Evolutionary conservation across 2,888 invertebrate genomes (phyloP).

Genomic region (Eumacrocentrus americanus): DNA sequence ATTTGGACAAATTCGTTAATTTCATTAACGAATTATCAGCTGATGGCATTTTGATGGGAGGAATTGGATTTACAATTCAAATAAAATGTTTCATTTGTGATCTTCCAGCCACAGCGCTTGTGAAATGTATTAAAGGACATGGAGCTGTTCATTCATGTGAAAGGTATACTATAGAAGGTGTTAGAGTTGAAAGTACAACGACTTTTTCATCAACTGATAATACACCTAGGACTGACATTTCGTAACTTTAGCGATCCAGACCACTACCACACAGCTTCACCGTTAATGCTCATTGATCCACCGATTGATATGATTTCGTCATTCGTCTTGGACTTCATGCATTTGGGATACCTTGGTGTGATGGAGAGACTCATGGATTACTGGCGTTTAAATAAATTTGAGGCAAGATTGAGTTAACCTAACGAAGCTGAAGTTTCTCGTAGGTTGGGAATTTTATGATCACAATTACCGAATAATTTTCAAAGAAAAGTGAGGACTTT

Average conservation of each 20-base stretch:
- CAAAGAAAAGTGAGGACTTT: constrained; percentile 30
- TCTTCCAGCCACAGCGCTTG: constrained; percentile 28
- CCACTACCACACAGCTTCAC: constrained; percentile 27
- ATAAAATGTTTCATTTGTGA: constrained; percentile 31
- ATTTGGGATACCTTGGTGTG: constrained; percentile 26
- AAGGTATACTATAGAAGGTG: constrained; percentile 20
- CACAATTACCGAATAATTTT: constrained; percentile 30
- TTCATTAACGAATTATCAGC: constrained; percentile 24
- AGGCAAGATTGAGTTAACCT: background rate
- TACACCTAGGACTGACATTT: constrained; percentile 26
- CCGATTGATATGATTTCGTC: constrained; percentile 19
- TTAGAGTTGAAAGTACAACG: constrained; percentile 1
- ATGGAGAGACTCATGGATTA: constrained; percentile 19
- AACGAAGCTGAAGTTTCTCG: background rate
- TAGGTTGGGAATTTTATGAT: background rate
- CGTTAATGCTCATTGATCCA: constrained; percentile 19
- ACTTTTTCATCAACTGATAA: constrained; percentile 16
- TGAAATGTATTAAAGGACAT: constrained; percentile 29
- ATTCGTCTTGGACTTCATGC: constrained; percentile 32
- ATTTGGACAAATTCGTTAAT: constrained; percentile 21
- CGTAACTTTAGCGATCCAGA: constrained; percentile 26
- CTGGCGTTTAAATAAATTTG: background rate
- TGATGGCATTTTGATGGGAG: constrained; percentile 19
- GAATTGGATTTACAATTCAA: constrained; percentile 4
- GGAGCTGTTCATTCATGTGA: constrained; percentile 25